A percentile compares a stretch with the other conserved stretches of the same genome.
Conservation (phyloP, 1,140 invertebrate species). For the Cryptotermes secundus region DNA sequence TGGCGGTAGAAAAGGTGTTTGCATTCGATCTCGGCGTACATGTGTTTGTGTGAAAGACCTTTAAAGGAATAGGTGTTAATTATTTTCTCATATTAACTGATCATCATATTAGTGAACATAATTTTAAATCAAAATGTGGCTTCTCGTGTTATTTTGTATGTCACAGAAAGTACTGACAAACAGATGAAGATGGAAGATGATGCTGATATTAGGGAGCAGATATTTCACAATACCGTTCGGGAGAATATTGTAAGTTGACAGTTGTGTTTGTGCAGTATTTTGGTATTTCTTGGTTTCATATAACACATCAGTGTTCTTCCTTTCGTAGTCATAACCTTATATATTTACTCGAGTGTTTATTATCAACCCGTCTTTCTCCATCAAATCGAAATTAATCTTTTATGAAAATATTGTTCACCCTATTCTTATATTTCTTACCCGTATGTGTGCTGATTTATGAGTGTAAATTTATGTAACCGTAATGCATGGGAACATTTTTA, state of each 20-base stretch:
- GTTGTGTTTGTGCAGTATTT: neutral
- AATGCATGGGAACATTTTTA: too few species aligned
- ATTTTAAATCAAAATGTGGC: slow-evolving; percentile 17
- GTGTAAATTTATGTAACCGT: too few species aligned
- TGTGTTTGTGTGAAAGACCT: neutral
- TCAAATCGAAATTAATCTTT: too few species aligned
- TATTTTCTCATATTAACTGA: neutral
- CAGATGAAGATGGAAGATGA: slow-evolving; percentile 57
- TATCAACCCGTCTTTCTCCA: too few species aligned
- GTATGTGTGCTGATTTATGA: too few species aligned
- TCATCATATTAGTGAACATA: neutral
- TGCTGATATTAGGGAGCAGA: slow-evolving; percentile 74
- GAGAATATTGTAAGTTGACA: slow-evolving; percentile 83
- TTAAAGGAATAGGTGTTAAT: neutral
- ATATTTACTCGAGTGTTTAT: too few species aligned
- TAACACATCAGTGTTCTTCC: too few species aligned
- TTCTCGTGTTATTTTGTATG: neutral
- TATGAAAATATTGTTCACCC: too few species aligned
- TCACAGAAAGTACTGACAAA: slow-evolving; percentile 29
- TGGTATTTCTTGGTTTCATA: too few species aligned
- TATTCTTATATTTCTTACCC: too few species aligned
- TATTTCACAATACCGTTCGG: slow-evolving; percentile 90
- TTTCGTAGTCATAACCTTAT: too few species aligned
- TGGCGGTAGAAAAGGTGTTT: neutral
- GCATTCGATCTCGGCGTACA: neutral